Evolutionary conservation across 2,797 vertebrate species (phyloP), one percentile per base, ranked within the genome.

Genomic region (Schizothorax lantsangensis): DNA sequence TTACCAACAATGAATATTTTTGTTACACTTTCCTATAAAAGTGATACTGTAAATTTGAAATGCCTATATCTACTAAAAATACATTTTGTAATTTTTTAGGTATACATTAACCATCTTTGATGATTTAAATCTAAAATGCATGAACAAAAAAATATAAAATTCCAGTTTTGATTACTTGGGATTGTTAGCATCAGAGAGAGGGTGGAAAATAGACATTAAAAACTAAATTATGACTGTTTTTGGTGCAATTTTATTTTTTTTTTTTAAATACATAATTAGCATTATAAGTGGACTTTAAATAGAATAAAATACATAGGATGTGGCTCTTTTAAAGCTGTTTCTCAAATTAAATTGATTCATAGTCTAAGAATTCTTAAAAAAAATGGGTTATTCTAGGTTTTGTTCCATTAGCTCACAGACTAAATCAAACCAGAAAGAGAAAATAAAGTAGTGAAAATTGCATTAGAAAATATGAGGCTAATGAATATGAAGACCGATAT

Each of bases 391-490:
- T 36, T 21, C 15, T 73, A 45, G 2, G 14, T 43, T 40, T 79
- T 43, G 1, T 9, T 62, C 23, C 12, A 38, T 38, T 23, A 33
- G 74, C 47, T 54, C 30, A 23, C 21, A 77, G 0, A 23, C 8
- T 19, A 21, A 10, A 77, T 40, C 36, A 40, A 71, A 40, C 19
- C 68, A 52, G 15, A 52, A 72, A 86, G 23, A 57, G 12, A 52
- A 59, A 64, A 81, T n/a, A 26, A 62, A 79, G 23, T 17, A n/a
- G 23, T 62, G 57, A 66, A 72, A 62, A 36, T 68, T 33, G n/a
- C 12, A 6, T 75, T n/a, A 21, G 57, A 64, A 64, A 64, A 62
- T 21, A 73, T 26, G 4, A 38, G 36, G 8, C 19, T 38, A 23
- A 12, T 10, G 19, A 49, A 12, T 17, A 40, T 9, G 9, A 33